A percentile compares a stretch with the other conserved stretches of the same genome.
Evolutionary conservation across 2,888 invertebrate genomes (phyloP).

Genomic region (Torymus texanus): DNA sequence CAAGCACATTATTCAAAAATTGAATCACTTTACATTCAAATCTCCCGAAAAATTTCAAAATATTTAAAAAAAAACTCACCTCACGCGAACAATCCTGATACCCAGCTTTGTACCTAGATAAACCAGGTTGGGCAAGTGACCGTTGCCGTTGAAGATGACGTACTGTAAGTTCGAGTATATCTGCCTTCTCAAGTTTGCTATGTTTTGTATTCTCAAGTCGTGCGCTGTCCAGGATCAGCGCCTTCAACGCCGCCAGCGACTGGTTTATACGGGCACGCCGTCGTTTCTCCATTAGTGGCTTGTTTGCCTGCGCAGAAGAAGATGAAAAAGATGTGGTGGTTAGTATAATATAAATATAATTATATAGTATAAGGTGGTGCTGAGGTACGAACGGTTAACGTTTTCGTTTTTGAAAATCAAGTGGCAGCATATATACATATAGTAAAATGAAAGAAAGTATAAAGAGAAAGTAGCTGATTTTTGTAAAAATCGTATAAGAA

Average conservation of each 20-base stretch:
- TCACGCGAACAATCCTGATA: slow-evolving; percentile 82
- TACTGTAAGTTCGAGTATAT: slow-evolving; percentile 89
- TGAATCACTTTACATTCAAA: too few species aligned
- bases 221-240: slow-evolving; percentile 83
- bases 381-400: too few species aligned
- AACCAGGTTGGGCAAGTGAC: slow-evolving; percentile 79
- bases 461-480: too few species aligned
- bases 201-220: slow-evolving; percentile 83
- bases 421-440: too few species aligned
- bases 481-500: too few species aligned
- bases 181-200: slow-evolving; percentile 90
- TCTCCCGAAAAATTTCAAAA: not conserved
- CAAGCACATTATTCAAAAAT: too few species aligned
- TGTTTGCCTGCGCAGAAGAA: slow-evolving; percentile 79
- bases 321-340: not conserved
- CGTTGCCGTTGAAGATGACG: slow-evolving; percentile 87
- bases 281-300: slow-evolving; percentile 87
- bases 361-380: too few species aligned
- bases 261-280: slow-evolving; percentile 85
- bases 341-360: too few species aligned
- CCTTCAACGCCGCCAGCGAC: slow-evolving; percentile 84
- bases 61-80: slow-evolving; percentile 72
- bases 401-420: too few species aligned
- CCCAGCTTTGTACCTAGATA: slow-evolving; percentile 82
- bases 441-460: too few species aligned